Base-by-base conservation (phyloP, 2,888 invertebrate species). In the Caradrina kadenii region DNA sequence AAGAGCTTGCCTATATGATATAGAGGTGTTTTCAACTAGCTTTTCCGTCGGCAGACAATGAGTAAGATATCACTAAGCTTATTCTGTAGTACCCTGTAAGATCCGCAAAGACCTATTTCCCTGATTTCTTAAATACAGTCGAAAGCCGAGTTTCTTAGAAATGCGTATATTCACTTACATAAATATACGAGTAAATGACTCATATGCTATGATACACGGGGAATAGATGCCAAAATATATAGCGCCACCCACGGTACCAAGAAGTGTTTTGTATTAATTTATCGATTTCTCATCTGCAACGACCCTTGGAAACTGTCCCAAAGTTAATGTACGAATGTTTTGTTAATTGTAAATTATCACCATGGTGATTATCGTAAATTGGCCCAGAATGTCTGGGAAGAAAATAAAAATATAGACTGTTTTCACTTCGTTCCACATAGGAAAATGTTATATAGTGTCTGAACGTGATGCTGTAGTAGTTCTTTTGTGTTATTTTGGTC, bases 211-310 rank as follows among this genome's bases (percentile, higher is more conserved):
- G 79, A 81, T 77, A 81, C 75, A 79, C 53, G 31, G 64, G 59
- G 69, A 70, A 65, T 80, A 66, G 78, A 72, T 84, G 82, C 79
- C 84, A 84, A 71, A 81, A 72, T 76, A 67, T 80, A 74, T 70
- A 69, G 79, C 79, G 79, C 79, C 73, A 80, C 77, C 62, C 71
- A 63, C 68, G 59, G 54, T 76, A 82, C 81, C 21, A 49, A 79
- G 83, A 73, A 76, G 69, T 72, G 66, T 66, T 74, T 48, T 69
- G 64, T 66, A 66, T 66, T 67, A 74, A 80, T 80, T 78, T 78
- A 80, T 81, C 53, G 60, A 67, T 70, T 73, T 52, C 63, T 59
- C 73, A 63, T 82, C 48, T 61, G 35, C 65, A 54, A 21, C 22
- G 69, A 65, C 77, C 81, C 65, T 82, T 74, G 80, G 70, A 73